Evolutionary conservation across 2,888 invertebrate species (phyloP), one percentile per base, ranked within the genome.

Genomic region (Acheta domesticus): DNA sequence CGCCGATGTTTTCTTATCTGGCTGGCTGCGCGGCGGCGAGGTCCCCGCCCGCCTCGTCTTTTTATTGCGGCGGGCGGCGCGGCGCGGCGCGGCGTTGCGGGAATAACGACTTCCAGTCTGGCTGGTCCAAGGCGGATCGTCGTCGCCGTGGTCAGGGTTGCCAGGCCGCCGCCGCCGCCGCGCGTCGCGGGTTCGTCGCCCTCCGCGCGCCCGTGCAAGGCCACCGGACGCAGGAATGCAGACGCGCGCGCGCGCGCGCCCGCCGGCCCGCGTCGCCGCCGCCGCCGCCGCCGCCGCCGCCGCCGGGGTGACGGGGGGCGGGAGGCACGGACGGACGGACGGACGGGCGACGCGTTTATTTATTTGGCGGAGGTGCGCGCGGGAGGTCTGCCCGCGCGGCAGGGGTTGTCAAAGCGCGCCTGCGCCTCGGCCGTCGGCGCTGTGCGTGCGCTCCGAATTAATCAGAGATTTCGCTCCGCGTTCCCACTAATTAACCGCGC

Each of bases 1-100:
- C 62, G 62, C 62, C 62, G 62, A 62, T 62, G 62, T 62, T 62
- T 62, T 62, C 62, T 62, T 62, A 62, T 62, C 62, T 62, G 62
- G 62, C 62, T 62, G 62, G 62, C 62, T 62, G 62, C 62, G 62
- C 62, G 62, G 62, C 14, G 62, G 62, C 62, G 16, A 8, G 16
- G 4, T 12, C 62, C 12, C 62, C 62, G n/a, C 62, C 62, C 62
- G 62, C 62, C n/a, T n/a, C 16, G 16, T n/a, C n/a, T 62, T 62
- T 62, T 62, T 19, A 19, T 62, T 14, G 14, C 12, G 62, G 62
- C 62, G 62, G 50, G 62, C 62, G 62, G 14, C n/a, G 62, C 62
- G 62, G 62, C 36, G 36, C 62, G 62, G 62, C 62, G 62, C 8
- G 62, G 62, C 62, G 62, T 62, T 62, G 62, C 62, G 62, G 62